A percentile compares a stretch with the other conserved stretches of the same genome.
Evolutionary conservation across 1,140 invertebrate species (phyloP).

Genomic region (Caenorhabditis briggsae): DNA sequence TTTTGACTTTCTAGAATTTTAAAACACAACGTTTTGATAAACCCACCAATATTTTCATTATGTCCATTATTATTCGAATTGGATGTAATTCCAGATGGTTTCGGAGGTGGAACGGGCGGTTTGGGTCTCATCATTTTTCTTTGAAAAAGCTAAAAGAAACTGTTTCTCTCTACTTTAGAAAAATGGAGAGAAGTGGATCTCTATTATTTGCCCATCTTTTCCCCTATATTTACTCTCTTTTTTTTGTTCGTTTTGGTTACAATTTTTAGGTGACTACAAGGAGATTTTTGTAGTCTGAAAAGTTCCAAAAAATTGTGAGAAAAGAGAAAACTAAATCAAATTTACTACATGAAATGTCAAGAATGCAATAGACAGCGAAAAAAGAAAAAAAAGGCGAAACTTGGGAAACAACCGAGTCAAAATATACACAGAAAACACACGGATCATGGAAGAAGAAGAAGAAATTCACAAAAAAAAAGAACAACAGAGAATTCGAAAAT

Average conservation of each 20-base stretch:
- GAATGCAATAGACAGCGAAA: background rate
- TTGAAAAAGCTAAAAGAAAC: background rate
- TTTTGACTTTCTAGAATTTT: background rate
- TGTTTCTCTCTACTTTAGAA: background rate
- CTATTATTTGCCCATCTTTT: background rate
- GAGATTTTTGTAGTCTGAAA: conserved; percentile 17
- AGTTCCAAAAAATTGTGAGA: background rate
- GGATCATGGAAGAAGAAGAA: background rate
- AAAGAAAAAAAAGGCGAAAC: background rate
- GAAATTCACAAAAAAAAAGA: background rate
- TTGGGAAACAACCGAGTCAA: conserved; percentile 11
- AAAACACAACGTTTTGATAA: too few species aligned
- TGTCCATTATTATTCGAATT: background rate
- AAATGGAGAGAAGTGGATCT: background rate
- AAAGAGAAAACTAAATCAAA: background rate
- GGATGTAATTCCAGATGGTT: background rate
- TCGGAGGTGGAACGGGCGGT: background rate
- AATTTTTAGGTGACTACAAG: conserved; percentile 10
- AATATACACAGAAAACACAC: conserved; percentile 37
- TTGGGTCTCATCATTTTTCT: background rate
- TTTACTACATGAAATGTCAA: conserved; percentile 7
- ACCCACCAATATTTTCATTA: conserved; percentile 34
- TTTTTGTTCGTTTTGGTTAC: background rate
- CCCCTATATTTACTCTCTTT: conserved; percentile 5
- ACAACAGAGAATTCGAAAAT: background rate